phyloP scores from a whole-genome alignment of 2,888 invertebrate species.

The Apocheima hispidaria region DNA sequence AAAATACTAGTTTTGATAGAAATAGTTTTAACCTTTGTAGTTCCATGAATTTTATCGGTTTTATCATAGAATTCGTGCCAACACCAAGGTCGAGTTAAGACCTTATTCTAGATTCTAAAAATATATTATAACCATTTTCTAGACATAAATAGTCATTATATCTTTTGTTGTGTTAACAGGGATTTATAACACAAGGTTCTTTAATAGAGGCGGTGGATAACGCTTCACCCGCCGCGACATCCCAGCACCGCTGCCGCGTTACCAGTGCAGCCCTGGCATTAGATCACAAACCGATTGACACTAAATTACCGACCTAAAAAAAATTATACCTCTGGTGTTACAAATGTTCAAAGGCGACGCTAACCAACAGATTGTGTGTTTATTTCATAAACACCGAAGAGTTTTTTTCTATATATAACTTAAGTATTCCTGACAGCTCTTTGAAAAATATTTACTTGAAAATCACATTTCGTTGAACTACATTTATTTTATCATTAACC shows the following conservation, averaged over 20 bases:
- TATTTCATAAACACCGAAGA: no score
- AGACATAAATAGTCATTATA: neutral
- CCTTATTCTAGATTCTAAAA: slow-evolving; percentile 19
- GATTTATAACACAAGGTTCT: neutral
- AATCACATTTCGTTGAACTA: neutral
- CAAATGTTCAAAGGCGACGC: no score
- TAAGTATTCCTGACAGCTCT: neutral
- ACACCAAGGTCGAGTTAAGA: slow-evolving; percentile 19
- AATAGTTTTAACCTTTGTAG: slow-evolving; percentile 16
- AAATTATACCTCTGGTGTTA: no score
- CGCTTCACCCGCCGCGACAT: neutral
- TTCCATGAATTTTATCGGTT: slow-evolving; percentile 27
- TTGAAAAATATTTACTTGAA: neutral
- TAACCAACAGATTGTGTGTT: no score
- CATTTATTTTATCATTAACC: neutral
- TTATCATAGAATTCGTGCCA: slow-evolving; percentile 32
- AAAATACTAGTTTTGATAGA: slow-evolving; percentile 39
- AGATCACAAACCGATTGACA: no score
- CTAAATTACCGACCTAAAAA: no score
- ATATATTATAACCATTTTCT: slow-evolving; percentile 5
- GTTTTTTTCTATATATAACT: no score
- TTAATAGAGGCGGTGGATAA: neutral
- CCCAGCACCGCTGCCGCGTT: no score
- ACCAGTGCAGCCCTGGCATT: no score
- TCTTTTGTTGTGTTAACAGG: neutral